A percentile compares a stretch with the other conserved stretches of the same genome.
Evolutionary conservation across 30 jellyfish, hydroid and myxozoan species (phyloP).

Genomic region (Hydractinia echinata): DNA sequence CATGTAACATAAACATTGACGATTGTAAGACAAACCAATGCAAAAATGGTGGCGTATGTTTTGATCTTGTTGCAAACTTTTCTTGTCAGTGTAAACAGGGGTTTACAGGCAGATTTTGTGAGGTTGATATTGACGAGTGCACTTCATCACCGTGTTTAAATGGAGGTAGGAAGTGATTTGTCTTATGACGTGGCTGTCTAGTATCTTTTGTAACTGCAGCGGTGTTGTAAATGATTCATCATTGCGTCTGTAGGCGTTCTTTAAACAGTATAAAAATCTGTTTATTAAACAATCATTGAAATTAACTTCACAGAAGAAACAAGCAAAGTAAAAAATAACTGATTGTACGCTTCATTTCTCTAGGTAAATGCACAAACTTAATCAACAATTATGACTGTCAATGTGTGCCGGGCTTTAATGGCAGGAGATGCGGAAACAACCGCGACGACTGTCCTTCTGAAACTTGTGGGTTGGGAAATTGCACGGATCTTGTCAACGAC

Average conservation of each 20-base stretch:
- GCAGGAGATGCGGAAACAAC: conserved; percentile 27
- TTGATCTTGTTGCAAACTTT: conserved; percentile 61
- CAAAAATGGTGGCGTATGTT: conserved; percentile 79
- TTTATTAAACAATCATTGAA: no score
- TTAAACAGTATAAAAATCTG: no score
- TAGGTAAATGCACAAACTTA: conserved; percentile 39
- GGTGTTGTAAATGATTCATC: no score
- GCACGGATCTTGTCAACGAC: conserved; percentile 13
- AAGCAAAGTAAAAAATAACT: no score
- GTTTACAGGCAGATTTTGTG: conserved; percentile 15
- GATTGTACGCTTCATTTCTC: no score
- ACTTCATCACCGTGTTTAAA: conserved; percentile 54
- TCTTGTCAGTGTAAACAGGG: conserved; percentile 62
- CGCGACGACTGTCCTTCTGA: conserved; percentile 14
- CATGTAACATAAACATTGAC: conserved; percentile 47
- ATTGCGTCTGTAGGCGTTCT: no score
- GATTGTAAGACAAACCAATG: conserved; percentile 72
- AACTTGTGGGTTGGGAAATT: conserved; percentile 35
- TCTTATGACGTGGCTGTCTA: conserved; percentile 56
- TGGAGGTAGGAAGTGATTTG: conserved; percentile 73
- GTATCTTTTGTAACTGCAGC: conserved; percentile 29
- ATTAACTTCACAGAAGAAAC: no score
- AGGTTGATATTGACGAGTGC: conserved; percentile 71
- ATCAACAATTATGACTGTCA: conserved; percentile 29
- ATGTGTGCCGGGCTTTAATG: conserved; percentile 31